Conservation (phyloP, 2,888 invertebrate species). For the Diabrotica balteata region DNA sequence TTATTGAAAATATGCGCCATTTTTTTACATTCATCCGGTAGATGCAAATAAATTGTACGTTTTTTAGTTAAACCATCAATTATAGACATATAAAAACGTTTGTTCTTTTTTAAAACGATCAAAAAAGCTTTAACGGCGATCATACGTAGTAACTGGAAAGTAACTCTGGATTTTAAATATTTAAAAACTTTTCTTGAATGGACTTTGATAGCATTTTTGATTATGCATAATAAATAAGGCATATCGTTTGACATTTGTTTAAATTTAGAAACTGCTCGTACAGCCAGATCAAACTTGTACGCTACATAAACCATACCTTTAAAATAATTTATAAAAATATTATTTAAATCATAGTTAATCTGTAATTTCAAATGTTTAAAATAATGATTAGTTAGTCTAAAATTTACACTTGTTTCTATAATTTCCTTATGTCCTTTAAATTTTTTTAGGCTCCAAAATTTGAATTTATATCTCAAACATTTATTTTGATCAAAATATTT, state of each 20-base stretch:
- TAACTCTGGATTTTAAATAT: conserved; percentile 28
- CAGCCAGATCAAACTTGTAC: conserved; percentile 41
- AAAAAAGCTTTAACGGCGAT: conserved; percentile 38
- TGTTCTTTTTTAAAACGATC: conserved; percentile 37
- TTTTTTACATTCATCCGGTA: conserved; percentile 13
- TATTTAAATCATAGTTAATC: conserved; percentile 37
- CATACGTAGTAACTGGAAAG: conserved; percentile 29
- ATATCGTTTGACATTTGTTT: conserved; percentile 18
- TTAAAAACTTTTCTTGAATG: conserved; percentile 31
- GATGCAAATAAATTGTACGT: conserved; percentile 18
- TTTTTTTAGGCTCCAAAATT: conserved; percentile 40
- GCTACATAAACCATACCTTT: conserved; percentile 42
- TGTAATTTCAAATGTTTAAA: conserved; percentile 41
- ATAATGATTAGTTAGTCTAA: conserved; percentile 34
- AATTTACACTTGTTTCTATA: conserved; percentile 29
- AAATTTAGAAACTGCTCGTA: conserved; percentile 32
- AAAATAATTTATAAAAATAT: conserved; percentile 41
- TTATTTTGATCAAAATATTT: conserved; percentile 33
- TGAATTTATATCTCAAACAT: conserved; percentile 39
- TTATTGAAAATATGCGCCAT: conserved; percentile 25
- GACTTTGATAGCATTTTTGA: conserved; percentile 23
- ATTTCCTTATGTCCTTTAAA: conserved; percentile 24
- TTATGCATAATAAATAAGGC: conserved; percentile 18
- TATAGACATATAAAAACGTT: conserved; percentile 32
- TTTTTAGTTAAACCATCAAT: conserved; percentile 14